These are phyloP conservation scores for Lampris megalopsis DNA, from an alignment of 2,113 vertebrate genomes.

Conservation along the genomic window DNA sequence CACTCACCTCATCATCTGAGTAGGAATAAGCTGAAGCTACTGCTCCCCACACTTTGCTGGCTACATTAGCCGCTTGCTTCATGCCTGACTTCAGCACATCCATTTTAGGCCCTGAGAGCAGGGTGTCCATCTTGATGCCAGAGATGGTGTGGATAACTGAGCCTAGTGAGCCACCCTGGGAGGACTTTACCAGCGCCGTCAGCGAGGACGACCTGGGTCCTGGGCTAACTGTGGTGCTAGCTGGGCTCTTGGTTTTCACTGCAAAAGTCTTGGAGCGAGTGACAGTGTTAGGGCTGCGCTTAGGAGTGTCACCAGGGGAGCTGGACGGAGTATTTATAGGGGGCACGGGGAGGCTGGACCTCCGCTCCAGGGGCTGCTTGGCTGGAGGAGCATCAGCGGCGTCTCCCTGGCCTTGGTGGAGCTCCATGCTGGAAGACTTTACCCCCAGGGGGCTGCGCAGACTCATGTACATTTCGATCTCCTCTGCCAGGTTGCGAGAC, in stretches of 20 bases:
- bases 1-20: constrained; percentile 92
- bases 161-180: constrained; percentile 89
- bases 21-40: constrained; percentile 91
- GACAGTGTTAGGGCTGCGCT: constrained; percentile 80
- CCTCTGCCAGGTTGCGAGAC: constrained; percentile 94
- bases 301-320: constrained; percentile 68
- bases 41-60: constrained; percentile 95
- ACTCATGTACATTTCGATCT: constrained; percentile 98
- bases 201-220: constrained; percentile 86
- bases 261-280: constrained; percentile 92
- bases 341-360: constrained; percentile 90
- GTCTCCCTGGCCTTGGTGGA: constrained; percentile 75
- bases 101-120: constrained; percentile 95
- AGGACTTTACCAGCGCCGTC: constrained; percentile 88
- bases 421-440: constrained; percentile 94
- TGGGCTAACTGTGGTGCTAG: constrained; percentile 58
- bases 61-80: constrained; percentile 96
- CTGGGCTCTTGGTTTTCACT: constrained; percentile 79
- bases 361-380: constrained; percentile 82
- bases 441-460: constrained; percentile 87
- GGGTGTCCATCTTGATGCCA: constrained; percentile 91
- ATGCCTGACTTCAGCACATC: constrained; percentile 93
- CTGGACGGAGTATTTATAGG: constrained; percentile 62
- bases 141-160: constrained; percentile 94
- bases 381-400: constrained; percentile 35